Evolutionary conservation across 2,113 vertebrate species (phyloP), one percentile per base, ranked within the genome.

Genomic region (Hoplias malabaricus): DNA sequence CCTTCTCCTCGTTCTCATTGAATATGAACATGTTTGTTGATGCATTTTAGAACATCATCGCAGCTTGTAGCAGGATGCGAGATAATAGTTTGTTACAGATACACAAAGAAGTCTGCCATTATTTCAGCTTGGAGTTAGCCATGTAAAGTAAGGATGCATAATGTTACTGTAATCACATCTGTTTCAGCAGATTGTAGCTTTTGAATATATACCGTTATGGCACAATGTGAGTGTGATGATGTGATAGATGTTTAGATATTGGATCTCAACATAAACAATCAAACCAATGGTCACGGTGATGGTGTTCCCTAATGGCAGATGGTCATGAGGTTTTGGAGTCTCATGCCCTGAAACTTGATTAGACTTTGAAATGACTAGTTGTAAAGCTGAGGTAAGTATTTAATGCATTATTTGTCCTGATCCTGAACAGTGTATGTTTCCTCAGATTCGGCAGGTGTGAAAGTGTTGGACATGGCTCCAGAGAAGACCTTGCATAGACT

Each of bases 391-490:
- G n/a, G n/a, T n/a, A n/a, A n/a, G n/a, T n/a, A n/a, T n/a, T 23
- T 4, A 13, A 11, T 23, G 6, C 11, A 59, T 48, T 2, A 23
- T 74, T 50, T 16, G 23, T 50, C 48, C 31, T 36, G 27, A 63
- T 48, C 48, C 31, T 36, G 27, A 63, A 34, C 40, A 25, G n/a
- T 31, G 1, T 13, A 27, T 53, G 31, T 38, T 36, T 66, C n/a
- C 23, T n/a, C 10, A 56, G 53, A 69, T 53, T 76, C 16, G 23
- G 57, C 76, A 88, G 86, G 80, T 34, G 27, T 19, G 38, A 86
- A 50, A 36, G 83, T 82, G 38, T 73, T 82, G 72, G 83, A 56
- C 23, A 77, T 73, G 43, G 77, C 73, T 72, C 65, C 83, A 38
- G 78, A 29, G 57, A 76, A 48, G 16, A 69, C 40, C 21, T 6